phyloP scores from a whole-genome alignment of 2,113 vertebrate species.

The Gnathonemus echidnorhynchus region DNA sequence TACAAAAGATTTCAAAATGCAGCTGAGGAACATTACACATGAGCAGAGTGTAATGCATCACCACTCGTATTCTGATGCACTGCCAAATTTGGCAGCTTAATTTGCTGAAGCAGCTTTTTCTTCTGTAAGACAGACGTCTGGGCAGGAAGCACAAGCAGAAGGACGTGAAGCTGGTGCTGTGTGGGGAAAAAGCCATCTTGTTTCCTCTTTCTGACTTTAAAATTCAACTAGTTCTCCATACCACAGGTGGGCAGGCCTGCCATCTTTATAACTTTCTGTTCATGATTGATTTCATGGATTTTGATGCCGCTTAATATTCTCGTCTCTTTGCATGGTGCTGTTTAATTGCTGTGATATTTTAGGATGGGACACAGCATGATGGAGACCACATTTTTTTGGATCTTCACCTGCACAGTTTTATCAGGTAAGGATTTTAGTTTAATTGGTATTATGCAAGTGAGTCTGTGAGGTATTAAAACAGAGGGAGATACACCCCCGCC shows the following conservation, averaged over 20 bases:
- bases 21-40: background rate
- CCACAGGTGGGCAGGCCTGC: background rate
- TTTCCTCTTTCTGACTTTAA: background rate
- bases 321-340: background rate
- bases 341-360: constrained; percentile 34
- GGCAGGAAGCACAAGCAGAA: background rate
- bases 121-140: background rate
- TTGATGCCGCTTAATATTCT: background rate
- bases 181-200: background rate
- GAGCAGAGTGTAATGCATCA: background rate
- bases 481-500: background rate
- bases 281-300: background rate
- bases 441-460: background rate
- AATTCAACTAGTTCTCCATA: background rate
- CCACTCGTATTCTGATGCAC: background rate
- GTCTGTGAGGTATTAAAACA: background rate
- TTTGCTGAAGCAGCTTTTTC: background rate
- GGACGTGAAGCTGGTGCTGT: background rate
- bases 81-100: background rate
- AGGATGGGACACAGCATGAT: constrained; percentile 52
- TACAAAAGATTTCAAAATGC: background rate
- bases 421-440: constrained; percentile 42
- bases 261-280: background rate
- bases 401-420: constrained; percentile 47
- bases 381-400: constrained; percentile 51